Percentiles rank a stretch among this genome's conserved stretches.
Evolutionary conservation across 2,797 vertebrate genomes (phyloP).

Genomic region (Cossypha niveicapilla): DNA sequence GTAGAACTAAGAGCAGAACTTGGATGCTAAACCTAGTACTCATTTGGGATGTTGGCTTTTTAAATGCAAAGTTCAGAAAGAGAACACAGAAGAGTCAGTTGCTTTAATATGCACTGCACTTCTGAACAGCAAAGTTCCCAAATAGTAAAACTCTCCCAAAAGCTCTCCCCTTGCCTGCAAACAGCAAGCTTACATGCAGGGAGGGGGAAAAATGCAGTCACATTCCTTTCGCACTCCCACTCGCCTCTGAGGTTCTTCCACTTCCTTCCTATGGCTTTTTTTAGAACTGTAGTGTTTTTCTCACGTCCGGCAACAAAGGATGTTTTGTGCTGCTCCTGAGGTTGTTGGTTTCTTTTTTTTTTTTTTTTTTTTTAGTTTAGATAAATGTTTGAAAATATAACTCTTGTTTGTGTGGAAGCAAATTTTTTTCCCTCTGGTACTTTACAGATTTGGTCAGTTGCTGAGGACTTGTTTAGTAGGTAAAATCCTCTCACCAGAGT

Average conservation of each 20-base stretch:
- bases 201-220: conserved; percentile 69
- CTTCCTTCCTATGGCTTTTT: conserved; percentile 99
- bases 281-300: conserved; percentile 95
- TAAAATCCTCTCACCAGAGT: not conserved
- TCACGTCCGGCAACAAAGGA: conserved; percentile 96
- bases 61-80: not conserved
- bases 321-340: conserved; percentile 86
- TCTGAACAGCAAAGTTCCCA: not conserved
- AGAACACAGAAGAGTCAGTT: not conserved
- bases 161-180: conserved; percentile 1
- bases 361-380: not conserved
- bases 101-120: not conserved
- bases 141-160: not conserved
- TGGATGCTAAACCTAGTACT: not conserved
- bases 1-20: not conserved
- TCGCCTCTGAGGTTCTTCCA: conserved; percentile 84
- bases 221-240: conserved; percentile 93
- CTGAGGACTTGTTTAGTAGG: not conserved
- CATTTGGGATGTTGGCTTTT: not conserved
- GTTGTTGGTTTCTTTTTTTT: conserved; percentile 43
- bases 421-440: not conserved
- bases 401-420: conserved; percentile 61
- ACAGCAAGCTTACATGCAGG: conserved; percentile 37
- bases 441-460: not conserved
- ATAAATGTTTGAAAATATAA: conserved; percentile 42